These are phyloP conservation scores for Colius striatus DNA, from an alignment of 2,113 vertebrate genomes.

Conservation along the genomic window DNA sequence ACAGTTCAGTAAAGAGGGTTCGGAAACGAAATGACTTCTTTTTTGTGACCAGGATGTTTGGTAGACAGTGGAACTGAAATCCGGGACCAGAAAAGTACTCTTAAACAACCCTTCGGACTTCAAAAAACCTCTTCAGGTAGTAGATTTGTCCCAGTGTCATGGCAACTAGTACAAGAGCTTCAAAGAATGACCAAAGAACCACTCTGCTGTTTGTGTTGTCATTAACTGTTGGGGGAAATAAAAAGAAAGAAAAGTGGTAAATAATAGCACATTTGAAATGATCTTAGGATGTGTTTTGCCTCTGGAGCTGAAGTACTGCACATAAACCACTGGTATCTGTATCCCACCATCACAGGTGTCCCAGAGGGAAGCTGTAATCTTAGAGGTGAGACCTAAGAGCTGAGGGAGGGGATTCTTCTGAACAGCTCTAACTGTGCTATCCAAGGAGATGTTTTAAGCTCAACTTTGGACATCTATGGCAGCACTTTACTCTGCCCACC, in stretches of 20 bases:
- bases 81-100: constrained; percentile 63
- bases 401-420: neutral
- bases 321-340: neutral
- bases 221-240: constrained; percentile 82
- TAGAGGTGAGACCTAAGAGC: neutral
- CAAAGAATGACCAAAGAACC: constrained; percentile 99
- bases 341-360: rapidly evolving
- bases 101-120: constrained; percentile 98
- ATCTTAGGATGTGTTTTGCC: neutral
- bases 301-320: neutral
- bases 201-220: constrained; percentile 99
- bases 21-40: constrained; percentile 72
- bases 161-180: constrained; percentile 97
- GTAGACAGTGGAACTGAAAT: constrained; percentile 78
- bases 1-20: constrained; percentile 76
- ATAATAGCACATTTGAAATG: neutral
- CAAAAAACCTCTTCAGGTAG: constrained; percentile 99
- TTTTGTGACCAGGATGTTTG: constrained; percentile 79
- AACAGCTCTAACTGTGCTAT: rapidly evolving
- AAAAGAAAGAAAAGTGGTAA: neutral
- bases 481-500: neutral
- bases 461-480: rapidly evolving
- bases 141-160: constrained; percentile 99
- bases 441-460: neutral
- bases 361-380: neutral